These are phyloP conservation scores for Lagopus muta DNA, from an alignment of 2,113 vertebrate species.

Conservation along the genomic window DNA sequence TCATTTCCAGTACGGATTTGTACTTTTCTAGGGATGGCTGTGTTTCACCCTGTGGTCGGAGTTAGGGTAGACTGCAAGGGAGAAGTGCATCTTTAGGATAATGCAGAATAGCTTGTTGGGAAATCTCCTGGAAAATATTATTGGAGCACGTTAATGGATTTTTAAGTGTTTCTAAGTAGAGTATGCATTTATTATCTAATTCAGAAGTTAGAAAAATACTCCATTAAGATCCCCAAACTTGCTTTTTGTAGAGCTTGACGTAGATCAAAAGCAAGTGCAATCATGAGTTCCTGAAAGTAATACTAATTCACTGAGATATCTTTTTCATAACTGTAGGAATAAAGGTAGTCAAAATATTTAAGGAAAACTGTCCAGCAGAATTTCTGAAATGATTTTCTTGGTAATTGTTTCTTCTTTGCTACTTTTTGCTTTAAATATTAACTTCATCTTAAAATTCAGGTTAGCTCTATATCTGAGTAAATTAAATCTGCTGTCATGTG, in stretches of 20 bases:
- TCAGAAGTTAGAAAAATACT: not conserved
- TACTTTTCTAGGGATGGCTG: not conserved
- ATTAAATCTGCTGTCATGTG: not conserved
- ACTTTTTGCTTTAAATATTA: not conserved
- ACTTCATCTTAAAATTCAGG: not conserved
- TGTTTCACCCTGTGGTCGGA: not conserved
- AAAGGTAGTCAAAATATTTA: not conserved
- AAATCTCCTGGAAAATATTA: not conserved
- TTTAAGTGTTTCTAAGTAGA: not conserved
- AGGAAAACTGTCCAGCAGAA: not conserved
- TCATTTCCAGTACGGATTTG: not conserved
- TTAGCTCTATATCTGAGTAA: not conserved
- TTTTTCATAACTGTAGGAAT: not conserved
- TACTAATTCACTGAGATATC: not conserved
- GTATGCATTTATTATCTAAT: not conserved
- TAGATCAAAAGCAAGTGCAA: not conserved
- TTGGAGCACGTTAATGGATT: not conserved
- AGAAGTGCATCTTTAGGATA: not conserved
- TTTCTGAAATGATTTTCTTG: not conserved
- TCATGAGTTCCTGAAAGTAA: not conserved
- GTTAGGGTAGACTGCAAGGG: not conserved
- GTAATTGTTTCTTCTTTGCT: not conserved
- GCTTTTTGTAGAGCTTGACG: not conserved
- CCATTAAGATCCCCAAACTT: not conserved
- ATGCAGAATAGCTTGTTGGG: not conserved